Conservation (phyloP, 2,113 vertebrate species). For the Cyrtonyx montezumae region DNA sequence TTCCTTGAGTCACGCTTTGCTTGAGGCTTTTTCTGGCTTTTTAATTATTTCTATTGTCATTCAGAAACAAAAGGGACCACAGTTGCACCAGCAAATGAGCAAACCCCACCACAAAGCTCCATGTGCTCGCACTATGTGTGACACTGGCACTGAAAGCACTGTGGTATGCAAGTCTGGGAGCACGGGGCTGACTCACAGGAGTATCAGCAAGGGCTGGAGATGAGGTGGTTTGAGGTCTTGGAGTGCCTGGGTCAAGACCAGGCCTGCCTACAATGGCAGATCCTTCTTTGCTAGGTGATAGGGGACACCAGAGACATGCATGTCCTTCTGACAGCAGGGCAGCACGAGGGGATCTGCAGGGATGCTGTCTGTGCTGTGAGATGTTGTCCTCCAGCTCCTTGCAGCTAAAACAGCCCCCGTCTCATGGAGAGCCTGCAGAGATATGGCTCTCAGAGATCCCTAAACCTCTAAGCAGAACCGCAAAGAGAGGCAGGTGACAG, state of each 20-base stretch:
- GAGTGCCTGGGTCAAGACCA: background rate
- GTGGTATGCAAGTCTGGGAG: background rate
- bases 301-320: background rate
- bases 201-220: background rate
- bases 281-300: background rate
- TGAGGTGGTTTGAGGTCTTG: background rate
- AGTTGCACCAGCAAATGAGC: background rate
- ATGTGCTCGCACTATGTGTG: background rate
- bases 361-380: background rate
- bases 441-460: background rate
- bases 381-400: background rate
- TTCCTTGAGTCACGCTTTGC: background rate
- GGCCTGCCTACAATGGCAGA: background rate
- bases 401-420: background rate
- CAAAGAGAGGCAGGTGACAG: background rate
- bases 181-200: background rate
- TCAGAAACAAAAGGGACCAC: background rate
- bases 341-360: background rate
- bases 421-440: background rate
- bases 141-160: background rate
- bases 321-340: background rate
- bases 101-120: background rate
- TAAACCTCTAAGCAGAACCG: background rate
- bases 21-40: conserved; percentile 11
- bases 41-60: background rate